Evolutionary conservation across 2,888 invertebrate species (phyloP), one percentile per base, ranked within the genome.

Genomic region (Monopis laevigella): DNA sequence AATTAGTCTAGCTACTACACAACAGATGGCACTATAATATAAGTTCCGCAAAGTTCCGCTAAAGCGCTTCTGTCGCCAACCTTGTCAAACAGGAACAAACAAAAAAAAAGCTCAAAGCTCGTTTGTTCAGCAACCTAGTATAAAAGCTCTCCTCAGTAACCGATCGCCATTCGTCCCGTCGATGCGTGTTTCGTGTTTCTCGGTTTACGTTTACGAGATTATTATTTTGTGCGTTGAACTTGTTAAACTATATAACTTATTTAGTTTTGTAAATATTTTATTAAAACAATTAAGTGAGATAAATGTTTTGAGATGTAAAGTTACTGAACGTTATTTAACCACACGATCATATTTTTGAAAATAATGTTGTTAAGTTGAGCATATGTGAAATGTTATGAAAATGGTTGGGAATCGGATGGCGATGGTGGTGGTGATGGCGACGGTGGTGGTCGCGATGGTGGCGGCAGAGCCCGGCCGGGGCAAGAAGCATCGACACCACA

Each of bases 401-500:
- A 71, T 66, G 65, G 65, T 65, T 48, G 67, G 61, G 57, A 52
- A 54, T 52, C 56, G 67, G 62, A 46, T 52, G 48, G 49, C 53
- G 48, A 41, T 62, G 51, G 46, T 51, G 52, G 51, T 72, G 58
- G 54, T 72, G 59, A 62, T 62, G 59, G 55, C n/a, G n/a, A n/a
- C n/a, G n/a, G n/a, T n/a, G n/a, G 60, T 32, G 58, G 58, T 26
- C 69, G 58, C 46, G 58, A 62, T 43, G 67, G 11, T 8, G 40
- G 19, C 26, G 21, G 36, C 13, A 10, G 36, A n/a, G 8, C 16
- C 5, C 16, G 34, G 63, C 44, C 71, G 65, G 47, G 69, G 67
- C 41, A 74, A 72, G 59, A 72, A 66, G 42, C 68, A 71, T 44
- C 63, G 68, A 8, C 68, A 71, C 51, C 65, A 75, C 13, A 78